A percentile compares a stretch with the other conserved stretches of the same genome.
Evolutionary conservation across 2,113 vertebrate species (phyloP).

Genomic region (Regulus satrapa): DNA sequence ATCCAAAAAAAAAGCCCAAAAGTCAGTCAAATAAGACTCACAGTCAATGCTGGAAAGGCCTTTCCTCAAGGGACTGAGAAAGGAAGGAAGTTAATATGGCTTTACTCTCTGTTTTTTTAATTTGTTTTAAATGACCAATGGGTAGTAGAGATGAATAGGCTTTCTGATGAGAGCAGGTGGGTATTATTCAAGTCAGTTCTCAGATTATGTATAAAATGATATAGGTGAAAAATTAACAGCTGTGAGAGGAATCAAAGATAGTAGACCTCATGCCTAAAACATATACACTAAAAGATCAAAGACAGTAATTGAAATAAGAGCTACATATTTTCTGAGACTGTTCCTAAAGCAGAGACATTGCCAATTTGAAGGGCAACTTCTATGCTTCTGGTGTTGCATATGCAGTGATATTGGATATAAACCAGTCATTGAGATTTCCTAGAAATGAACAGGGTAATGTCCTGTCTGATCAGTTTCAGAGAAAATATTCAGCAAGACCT

Average conservation of each 20-base stretch:
- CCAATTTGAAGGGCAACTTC: neutral
- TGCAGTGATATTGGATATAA: neutral
- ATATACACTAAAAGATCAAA: neutral
- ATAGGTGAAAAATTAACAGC: neutral
- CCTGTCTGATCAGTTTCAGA: neutral
- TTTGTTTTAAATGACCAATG: neutral
- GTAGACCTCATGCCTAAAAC: neutral
- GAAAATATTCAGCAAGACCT: neutral
- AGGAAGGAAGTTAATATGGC: neutral
- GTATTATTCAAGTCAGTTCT: neutral
- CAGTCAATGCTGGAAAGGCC: neutral
- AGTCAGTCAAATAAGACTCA: slow-evolving; percentile 56
- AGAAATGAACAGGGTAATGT: neutral
- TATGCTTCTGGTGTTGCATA: neutral
- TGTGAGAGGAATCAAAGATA: neutral
- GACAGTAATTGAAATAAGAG: neutral
- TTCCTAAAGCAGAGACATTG: neutral
- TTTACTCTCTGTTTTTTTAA: neutral
- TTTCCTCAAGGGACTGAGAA: neutral
- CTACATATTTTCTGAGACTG: neutral
- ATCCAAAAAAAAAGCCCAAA: slow-evolving; percentile 56
- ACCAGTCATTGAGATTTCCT: neutral
- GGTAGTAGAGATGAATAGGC: neutral
- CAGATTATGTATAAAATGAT: neutral
- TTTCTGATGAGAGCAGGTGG: neutral